A percentile compares a stretch with the other conserved stretches of the same genome.
These are phyloP conservation scores for Nomada hirtipes DNA, from an alignment of 2,888 invertebrate species.

Conservation along the genomic window DNA sequence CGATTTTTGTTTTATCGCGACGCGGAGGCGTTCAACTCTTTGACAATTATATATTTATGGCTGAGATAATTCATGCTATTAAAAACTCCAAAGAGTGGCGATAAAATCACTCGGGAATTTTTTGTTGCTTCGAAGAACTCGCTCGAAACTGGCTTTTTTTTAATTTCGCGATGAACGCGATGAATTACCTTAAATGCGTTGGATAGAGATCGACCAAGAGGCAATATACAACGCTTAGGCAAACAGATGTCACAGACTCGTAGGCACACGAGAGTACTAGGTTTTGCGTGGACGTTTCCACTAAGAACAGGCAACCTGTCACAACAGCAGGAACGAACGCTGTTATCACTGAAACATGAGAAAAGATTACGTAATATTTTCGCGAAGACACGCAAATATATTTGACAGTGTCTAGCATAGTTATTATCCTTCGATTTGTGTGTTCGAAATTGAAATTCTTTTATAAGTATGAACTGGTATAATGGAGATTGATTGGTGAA, in stretches of 20 bases:
- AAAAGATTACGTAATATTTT: background rate
- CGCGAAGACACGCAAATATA: background rate
- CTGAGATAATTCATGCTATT: background rate
- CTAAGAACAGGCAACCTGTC: slow-evolving; percentile 90
- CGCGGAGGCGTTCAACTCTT: background rate
- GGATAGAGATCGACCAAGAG: slow-evolving; percentile 92
- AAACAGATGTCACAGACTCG: slow-evolving; percentile 91
- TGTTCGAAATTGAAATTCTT: background rate
- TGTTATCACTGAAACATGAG: slow-evolving; percentile 88
- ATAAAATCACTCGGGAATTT: background rate
- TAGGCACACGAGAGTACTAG: slow-evolving; percentile 91
- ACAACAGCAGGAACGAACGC: slow-evolving; percentile 89
- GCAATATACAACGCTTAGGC: slow-evolving; percentile 91
- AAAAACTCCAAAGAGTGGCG: background rate
- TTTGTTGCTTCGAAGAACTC: background rate
- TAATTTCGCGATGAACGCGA: background rate
- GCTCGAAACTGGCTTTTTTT: too few species aligned
- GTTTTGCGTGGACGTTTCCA: slow-evolving; percentile 90
- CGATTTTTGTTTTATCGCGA: background rate
- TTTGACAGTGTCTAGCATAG: too few species aligned
- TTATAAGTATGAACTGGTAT: background rate
- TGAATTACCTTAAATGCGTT: slow-evolving; percentile 89
- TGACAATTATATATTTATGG: background rate
- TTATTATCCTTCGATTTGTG: too few species aligned
- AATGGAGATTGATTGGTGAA: too few species aligned